Conservation (phyloP, 2,888 invertebrate genomes). For the Anticlea derivata region DNA sequence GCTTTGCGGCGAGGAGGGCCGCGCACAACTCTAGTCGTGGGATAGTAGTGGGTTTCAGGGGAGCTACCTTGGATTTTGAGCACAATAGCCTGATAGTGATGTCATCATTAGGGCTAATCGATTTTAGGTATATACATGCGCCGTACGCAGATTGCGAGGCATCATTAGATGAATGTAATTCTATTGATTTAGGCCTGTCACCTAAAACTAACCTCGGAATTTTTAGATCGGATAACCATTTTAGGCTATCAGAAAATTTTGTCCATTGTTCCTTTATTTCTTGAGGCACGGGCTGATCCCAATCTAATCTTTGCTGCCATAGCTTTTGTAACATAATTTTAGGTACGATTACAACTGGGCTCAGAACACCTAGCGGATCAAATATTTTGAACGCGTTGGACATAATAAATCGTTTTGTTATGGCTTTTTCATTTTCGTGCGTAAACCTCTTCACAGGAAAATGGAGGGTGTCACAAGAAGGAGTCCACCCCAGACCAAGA, state of each 20-base stretch:
- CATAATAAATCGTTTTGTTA: slow-evolving; percentile 28
- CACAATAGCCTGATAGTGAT: not conserved
- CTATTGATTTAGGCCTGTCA: slow-evolving; percentile 26
- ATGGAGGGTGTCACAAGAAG: slow-evolving; percentile 21
- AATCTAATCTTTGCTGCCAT: slow-evolving; percentile 22
- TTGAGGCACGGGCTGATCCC: slow-evolving; percentile 34
- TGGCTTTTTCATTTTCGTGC: not conserved
- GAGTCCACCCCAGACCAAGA: slow-evolving; percentile 30
- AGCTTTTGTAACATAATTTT: slow-evolving; percentile 31
- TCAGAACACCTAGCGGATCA: slow-evolving; percentile 28
- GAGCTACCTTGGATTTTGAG: slow-evolving; percentile 42
- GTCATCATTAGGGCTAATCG: slow-evolving; percentile 15
- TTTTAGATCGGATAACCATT: slow-evolving; percentile 15
- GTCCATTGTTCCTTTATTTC: slow-evolving; percentile 32
- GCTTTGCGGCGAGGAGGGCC: no score
- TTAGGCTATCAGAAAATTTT: slow-evolving; percentile 25
- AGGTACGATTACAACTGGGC: slow-evolving; percentile 18
- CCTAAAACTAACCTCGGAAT: slow-evolving; percentile 36
- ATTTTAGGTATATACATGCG: slow-evolving; percentile 40
- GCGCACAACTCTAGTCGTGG: slow-evolving; percentile 17
- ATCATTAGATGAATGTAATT: slow-evolving; percentile 43
- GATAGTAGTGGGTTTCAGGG: slow-evolving; percentile 40
- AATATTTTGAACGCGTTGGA: slow-evolving; percentile 31
- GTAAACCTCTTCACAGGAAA: slow-evolving; percentile 32
- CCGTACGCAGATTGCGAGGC: slow-evolving; percentile 40